Evolutionary conservation across 2,888 invertebrate species (phyloP), one percentile per base, ranked within the genome.

Genomic region (Tetranychus piercei): DNA sequence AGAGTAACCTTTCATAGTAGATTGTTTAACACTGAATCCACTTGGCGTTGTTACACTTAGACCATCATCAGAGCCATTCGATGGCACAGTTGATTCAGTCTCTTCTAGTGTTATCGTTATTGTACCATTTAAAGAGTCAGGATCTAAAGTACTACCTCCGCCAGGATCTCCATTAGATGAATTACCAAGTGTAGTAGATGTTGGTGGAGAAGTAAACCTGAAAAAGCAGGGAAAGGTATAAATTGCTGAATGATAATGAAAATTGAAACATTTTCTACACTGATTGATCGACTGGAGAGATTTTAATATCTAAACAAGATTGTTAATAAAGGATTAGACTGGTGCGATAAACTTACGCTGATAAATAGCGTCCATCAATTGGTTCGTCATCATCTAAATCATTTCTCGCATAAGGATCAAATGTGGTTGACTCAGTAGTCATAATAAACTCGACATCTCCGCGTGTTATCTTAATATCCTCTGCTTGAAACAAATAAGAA

Each of bases 341-440:
- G 9, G 9, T 9, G 9, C 45, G 45, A 55, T 55, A 69, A 23
- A 69, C 69, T 69, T 69, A 69, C 69, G 1, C 69, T 23, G 34
- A 23, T 20, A 69, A 69, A 6, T 44, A 72, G n/a, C 73, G n/a
- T 64, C 73, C 73, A 23, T 73, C 73, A 55, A 73, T 45, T 64
- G 73, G 73, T 22, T 73, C 73, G 22, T 73, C 73, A 3, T 1
- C 73, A 44, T 73, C 73, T 20, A 72, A 72, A 72, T 72, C 45
- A 20, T n/a, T 44, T n/a, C 45, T 15, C 15, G 22, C 34, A 72
- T 72, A 72, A 8, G 72, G 72, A 34, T 72, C 72, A 20, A 15
- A 45, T 5, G 20, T 11, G 15, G 72, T 20, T 72, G 44, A 6
- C 43, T 72, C 72, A 4, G 44, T 44, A 20, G 45, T 43, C 45